These are phyloP conservation scores for Lasioglossum albipes DNA, from an alignment of 1,140 invertebrate genomes.

Conservation along the genomic window DNA sequence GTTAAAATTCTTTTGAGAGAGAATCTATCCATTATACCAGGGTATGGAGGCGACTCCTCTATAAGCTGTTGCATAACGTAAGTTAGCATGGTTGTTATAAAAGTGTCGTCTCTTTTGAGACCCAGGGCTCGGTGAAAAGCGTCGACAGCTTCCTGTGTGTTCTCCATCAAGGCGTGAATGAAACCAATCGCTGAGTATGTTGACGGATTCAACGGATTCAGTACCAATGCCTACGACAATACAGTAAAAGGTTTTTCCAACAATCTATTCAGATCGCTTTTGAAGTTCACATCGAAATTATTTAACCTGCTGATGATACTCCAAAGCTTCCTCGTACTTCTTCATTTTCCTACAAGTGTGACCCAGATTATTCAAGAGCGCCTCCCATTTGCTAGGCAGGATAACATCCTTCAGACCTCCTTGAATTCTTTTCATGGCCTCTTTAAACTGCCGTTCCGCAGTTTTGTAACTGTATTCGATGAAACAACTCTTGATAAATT, in stretches of 20 bases:
- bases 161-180: slow-evolving; percentile 89
- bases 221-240: slow-evolving; percentile 85
- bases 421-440: slow-evolving; percentile 86
- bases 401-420: slow-evolving; percentile 74
- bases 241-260: slow-evolving; percentile 6
- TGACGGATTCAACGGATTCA: slow-evolving; percentile 89
- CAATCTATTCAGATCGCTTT: slow-evolving; percentile 17
- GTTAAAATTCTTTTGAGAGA: background rate
- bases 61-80: slow-evolving; percentile 90
- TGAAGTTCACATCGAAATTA: background rate
- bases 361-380: slow-evolving; percentile 96
- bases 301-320: slow-evolving; percentile 89
- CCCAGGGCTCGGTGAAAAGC: slow-evolving; percentile 95
- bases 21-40: slow-evolving; percentile 69
- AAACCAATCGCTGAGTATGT: slow-evolving; percentile 94
- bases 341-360: slow-evolving; percentile 93
- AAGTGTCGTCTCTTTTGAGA: slow-evolving; percentile 93
- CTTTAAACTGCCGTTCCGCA: slow-evolving; percentile 88
- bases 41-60: slow-evolving; percentile 81
- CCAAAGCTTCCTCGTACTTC: slow-evolving; percentile 90
- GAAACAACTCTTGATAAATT: slow-evolving; percentile 53
- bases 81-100: slow-evolving; percentile 92
- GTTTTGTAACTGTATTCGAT: slow-evolving; percentile 82
- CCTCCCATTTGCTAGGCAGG: slow-evolving; percentile 88
- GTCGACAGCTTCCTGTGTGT: slow-evolving; percentile 90